These are phyloP conservation scores for Antitype chi DNA, from an alignment of 2,888 invertebrate species.

Conservation along the genomic window DNA sequence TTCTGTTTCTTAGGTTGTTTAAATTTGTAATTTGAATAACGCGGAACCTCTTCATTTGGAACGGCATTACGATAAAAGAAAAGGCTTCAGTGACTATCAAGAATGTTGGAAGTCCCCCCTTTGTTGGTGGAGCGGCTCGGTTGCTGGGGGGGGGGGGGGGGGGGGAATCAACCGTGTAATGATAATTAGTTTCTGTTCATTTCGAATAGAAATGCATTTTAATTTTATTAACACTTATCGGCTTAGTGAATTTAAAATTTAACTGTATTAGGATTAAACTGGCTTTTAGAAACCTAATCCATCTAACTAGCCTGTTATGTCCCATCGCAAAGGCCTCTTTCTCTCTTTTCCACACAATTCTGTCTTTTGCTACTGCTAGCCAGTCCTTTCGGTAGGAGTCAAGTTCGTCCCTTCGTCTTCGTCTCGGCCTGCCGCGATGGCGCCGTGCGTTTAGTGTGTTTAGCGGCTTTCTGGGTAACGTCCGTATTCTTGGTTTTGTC, in stretches of 20 bases:
- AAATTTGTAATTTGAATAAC: slow-evolving; percentile 72
- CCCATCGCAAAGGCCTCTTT: too few species aligned
- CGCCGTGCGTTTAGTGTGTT: too few species aligned
- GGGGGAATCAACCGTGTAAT: slow-evolving; percentile 22
- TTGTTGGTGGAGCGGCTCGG: slow-evolving; percentile 61
- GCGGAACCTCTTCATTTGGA: slow-evolving; percentile 82
- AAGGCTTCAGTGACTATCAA: slow-evolving; percentile 82
- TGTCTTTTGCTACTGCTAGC: too few species aligned
- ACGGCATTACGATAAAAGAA: slow-evolving; percentile 83
- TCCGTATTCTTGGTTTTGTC: too few species aligned
- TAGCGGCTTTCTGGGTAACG: too few species aligned
- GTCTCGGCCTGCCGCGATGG: too few species aligned
- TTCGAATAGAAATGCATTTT: slow-evolving; percentile 20
- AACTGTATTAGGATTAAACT: neutral
- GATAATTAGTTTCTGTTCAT: slow-evolving; percentile 42
- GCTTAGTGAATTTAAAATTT: neutral
- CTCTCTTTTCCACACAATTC: too few species aligned
- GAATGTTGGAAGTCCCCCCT: slow-evolving; percentile 76
- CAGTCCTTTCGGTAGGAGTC: too few species aligned
- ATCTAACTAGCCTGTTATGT: too few species aligned
- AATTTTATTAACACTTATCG: slow-evolving; percentile 3
- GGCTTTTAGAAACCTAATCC: neutral
- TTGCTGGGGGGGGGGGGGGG: slow-evolving; percentile 27
- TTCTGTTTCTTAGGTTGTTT: slow-evolving; percentile 47
- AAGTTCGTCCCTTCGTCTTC: too few species aligned